phyloP scores from a whole-genome alignment of 2,797 vertebrate genomes.

The Fratercula arctica region DNA sequence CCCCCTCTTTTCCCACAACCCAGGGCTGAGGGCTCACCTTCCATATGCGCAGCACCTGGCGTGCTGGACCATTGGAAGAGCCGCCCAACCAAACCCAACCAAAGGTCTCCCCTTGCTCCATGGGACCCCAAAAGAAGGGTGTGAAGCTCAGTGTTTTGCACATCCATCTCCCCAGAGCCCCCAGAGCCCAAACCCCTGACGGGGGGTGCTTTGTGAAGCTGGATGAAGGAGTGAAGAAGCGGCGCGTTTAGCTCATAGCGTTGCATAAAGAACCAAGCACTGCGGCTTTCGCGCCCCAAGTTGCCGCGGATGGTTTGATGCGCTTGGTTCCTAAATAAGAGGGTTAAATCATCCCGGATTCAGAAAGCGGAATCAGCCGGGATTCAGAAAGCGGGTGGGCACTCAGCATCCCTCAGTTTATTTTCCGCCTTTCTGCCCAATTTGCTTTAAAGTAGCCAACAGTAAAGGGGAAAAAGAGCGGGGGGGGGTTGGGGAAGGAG shows the following conservation, averaged over 20 bases:
- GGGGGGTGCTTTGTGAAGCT: background rate
- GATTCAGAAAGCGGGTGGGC: accelerated
- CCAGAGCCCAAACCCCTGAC: no score
- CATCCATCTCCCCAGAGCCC: background rate
- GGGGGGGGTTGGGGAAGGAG: no score
- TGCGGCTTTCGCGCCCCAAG: background rate
- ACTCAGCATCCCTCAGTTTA: accelerated
- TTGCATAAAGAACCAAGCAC: background rate
- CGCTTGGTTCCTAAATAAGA: accelerated
- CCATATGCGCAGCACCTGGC: background rate
- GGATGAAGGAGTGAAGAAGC: background rate
- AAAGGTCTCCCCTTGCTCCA: accelerated
- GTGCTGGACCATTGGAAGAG: background rate
- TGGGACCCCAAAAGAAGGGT: background rate
- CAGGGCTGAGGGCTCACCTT: background rate
- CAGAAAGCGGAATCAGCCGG: background rate
- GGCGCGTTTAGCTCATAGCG: background rate
- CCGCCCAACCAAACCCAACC: background rate
- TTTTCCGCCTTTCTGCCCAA: background rate
- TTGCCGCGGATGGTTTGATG: background rate
- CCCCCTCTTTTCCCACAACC: background rate
- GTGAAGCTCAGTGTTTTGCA: background rate
- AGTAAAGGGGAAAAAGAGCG: no score
- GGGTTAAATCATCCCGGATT: background rate
- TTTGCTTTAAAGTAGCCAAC: background rate